Conservation (phyloP, 2,888 invertebrate genomes). For the Cryptus armator region DNA sequence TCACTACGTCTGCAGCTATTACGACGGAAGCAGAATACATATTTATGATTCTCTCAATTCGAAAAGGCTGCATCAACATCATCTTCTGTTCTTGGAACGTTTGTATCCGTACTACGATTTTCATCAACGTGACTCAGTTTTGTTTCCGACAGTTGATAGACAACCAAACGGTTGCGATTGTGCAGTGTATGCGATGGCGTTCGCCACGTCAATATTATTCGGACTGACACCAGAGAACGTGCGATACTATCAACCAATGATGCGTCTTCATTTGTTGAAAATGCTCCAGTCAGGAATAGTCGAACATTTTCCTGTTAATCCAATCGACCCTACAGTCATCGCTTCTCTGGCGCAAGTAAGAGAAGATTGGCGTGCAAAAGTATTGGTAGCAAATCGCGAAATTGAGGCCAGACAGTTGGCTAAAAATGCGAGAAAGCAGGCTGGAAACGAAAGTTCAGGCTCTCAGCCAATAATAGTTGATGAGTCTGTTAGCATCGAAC, state of each 20-base stretch:
- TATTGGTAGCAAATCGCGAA: too few relatives aligned
- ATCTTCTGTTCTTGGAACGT: background rate
- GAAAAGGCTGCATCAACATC: constrained; percentile 24
- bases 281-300: background rate
- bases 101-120: constrained; percentile 32
- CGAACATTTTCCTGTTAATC: constrained; percentile 3
- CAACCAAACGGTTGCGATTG: constrained; percentile 25
- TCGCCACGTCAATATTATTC: constrained; percentile 4
- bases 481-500: background rate
- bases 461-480: constrained; percentile 9
- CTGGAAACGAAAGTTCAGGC: background rate
- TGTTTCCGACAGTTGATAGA: constrained; percentile 1
- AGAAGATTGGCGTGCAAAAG: background rate
- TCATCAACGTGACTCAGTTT: background rate
- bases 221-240: background rate
- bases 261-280: constrained; percentile 12
- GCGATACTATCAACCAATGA: background rate
- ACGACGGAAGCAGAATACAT: background rate
- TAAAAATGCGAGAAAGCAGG: background rate
- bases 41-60: background rate
- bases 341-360: constrained; percentile 5
- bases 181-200: constrained; percentile 16
- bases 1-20: too few relatives aligned
- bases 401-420: background rate
- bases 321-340: background rate